Conservation (phyloP, 2,888 invertebrate genomes). For the Agriopis marginaria region DNA sequence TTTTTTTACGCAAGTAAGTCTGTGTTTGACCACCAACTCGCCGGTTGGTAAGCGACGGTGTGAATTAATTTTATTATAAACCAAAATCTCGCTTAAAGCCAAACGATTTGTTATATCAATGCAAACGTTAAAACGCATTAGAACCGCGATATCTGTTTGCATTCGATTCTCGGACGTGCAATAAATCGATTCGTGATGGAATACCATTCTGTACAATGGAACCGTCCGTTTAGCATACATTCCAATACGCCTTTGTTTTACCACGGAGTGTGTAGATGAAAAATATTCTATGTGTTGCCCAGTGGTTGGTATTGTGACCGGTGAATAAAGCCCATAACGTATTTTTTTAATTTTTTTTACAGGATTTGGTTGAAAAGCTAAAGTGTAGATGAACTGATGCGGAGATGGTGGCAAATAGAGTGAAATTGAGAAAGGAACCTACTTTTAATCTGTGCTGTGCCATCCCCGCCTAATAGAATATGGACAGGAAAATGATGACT, state of each 20-base stretch:
- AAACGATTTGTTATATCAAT: conserved; percentile 19
- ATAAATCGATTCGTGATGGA: conserved; percentile 31
- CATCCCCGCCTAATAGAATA: too few relatives aligned
- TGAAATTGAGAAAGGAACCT: too few relatives aligned
- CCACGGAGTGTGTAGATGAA: neutral
- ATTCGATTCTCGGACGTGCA: conserved; percentile 19
- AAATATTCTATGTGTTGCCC: neutral
- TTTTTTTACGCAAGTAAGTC: too few relatives aligned
- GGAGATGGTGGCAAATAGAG: too few relatives aligned
- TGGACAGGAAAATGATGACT: too few relatives aligned
- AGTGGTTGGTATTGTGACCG: neutral
- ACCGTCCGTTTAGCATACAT: conserved; percentile 20
- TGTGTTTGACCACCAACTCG: too few relatives aligned
- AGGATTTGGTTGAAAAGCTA: too few relatives aligned
- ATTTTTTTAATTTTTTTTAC: too few relatives aligned
- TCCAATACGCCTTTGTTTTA: conserved; percentile 10
- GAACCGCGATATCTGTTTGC: conserved; percentile 17
- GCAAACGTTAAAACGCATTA: conserved; percentile 29
- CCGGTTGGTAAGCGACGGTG: too few relatives aligned
- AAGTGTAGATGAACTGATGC: too few relatives aligned
- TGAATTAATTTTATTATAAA: neutral
- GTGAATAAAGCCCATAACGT: too few relatives aligned
- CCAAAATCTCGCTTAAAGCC: neutral
- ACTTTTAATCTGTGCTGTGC: too few relatives aligned
- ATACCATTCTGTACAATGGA: conserved; percentile 25